A percentile compares a stretch with the other conserved stretches of the same genome.
phyloP scores from a whole-genome alignment of 2,113 vertebrate species.

The Riparia riparia region DNA sequence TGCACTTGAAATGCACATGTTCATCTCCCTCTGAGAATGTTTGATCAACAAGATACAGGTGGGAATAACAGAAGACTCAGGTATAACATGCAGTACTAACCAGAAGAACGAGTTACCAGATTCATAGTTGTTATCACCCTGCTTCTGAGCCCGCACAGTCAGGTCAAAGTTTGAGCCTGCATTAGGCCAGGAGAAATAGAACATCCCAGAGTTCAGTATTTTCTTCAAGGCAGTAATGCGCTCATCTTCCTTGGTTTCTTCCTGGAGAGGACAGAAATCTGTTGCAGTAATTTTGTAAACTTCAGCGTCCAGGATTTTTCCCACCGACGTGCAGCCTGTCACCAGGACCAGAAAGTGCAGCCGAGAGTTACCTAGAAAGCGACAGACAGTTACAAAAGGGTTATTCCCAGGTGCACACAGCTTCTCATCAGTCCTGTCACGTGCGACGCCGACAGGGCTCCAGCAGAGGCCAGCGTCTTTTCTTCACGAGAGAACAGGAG shows the following conservation, averaged over 20 bases:
- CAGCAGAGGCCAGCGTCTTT: slow-evolving; percentile 36
- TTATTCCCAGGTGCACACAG: slow-evolving; percentile 44
- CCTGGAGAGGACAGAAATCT: slow-evolving; percentile 82
- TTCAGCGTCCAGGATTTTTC: slow-evolving; percentile 81
- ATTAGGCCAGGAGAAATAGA: slow-evolving; percentile 82
- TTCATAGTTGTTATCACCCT: slow-evolving; percentile 71
- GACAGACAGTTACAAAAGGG: slow-evolving; percentile 34
- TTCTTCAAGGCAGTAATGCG: slow-evolving; percentile 75
- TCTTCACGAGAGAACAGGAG: neutral
- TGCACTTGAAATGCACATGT: neutral
- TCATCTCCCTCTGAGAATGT: neutral
- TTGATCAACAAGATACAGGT: neutral
- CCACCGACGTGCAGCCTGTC: slow-evolving; percentile 80
- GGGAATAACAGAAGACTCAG: neutral
- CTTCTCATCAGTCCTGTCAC: neutral
- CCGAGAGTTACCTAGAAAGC: slow-evolving; percentile 68
- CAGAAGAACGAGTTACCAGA: slow-evolving; percentile 81
- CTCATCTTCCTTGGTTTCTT: slow-evolving; percentile 78
- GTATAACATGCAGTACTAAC: slow-evolving; percentile 65
- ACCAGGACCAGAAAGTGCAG: slow-evolving; percentile 83
- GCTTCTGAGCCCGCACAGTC: slow-evolving; percentile 80
- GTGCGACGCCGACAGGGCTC: neutral
- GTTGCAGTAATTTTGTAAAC: slow-evolving; percentile 82
- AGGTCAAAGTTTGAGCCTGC: slow-evolving; percentile 79
- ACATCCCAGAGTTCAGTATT: slow-evolving; percentile 80